Evolutionary conservation across 2,888 invertebrate genomes (phyloP).

Genomic region (Phrixothrix hirtus): DNA sequence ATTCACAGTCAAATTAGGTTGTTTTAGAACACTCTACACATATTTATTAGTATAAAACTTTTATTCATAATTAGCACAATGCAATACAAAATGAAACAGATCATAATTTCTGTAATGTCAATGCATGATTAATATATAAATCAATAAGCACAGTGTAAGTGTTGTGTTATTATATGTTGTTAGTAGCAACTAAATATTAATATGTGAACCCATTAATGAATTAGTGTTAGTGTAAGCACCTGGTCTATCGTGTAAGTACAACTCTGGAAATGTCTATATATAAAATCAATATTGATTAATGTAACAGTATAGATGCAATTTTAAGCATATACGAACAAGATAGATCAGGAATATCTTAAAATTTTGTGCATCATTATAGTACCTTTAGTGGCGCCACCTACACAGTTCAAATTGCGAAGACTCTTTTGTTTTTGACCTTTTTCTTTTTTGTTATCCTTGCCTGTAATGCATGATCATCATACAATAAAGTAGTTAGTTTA

Average conservation of each 20-base stretch:
- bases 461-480: constrained; percentile 50
- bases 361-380: constrained; percentile 41
- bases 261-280: constrained; percentile 9
- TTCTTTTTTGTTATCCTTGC: constrained; percentile 55
- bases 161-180: constrained; percentile 3
- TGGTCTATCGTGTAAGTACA: constrained; percentile 35
- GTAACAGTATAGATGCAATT: background rate
- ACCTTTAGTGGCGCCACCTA: constrained; percentile 61
- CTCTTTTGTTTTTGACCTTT: constrained; percentile 60
- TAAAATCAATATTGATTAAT: background rate
- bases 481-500: constrained; percentile 16
- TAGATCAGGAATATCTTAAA: constrained; percentile 32
- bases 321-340: constrained; percentile 28
- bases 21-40: no score
- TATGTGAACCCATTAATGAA: constrained; percentile 27
- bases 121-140: background rate
- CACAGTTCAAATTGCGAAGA: constrained; percentile 68
- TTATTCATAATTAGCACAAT: no score
- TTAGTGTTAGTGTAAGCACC: constrained; percentile 31
- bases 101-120: background rate
- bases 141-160: constrained; percentile 2
- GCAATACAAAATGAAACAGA: background rate
- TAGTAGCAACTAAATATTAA: constrained; percentile 15
- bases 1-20: no score
- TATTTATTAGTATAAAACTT: no score